Conservation (phyloP, 2,797 vertebrate genomes). For the Micromesistius poutassou region DNA sequence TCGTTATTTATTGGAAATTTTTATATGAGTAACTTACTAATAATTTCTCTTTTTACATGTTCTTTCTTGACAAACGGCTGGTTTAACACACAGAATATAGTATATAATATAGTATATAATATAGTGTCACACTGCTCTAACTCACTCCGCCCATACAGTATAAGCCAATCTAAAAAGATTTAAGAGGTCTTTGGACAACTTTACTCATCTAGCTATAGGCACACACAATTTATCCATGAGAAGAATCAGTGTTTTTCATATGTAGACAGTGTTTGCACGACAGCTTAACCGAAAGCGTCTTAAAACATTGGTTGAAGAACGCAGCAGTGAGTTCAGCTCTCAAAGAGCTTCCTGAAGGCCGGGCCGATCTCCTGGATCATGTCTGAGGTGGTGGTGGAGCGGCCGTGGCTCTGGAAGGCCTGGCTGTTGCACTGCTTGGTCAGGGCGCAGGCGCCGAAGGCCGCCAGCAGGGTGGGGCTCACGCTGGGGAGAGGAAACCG, state of each 20-base stretch:
- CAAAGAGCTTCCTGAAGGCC: slow-evolving; percentile 89
- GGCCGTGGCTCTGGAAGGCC: slow-evolving; percentile 87
- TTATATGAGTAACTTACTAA: neutral
- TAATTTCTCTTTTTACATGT: neutral
- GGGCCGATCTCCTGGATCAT: slow-evolving; percentile 92
- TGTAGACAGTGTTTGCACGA: neutral
- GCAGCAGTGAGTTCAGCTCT: slow-evolving; percentile 76
- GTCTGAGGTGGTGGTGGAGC: slow-evolving; percentile 90
- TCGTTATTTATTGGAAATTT: neutral
- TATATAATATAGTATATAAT: neutral
- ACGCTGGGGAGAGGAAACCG: slow-evolving; percentile 62
- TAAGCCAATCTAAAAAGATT: neutral
- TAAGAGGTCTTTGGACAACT: neutral
- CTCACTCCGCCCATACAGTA: slow-evolving; percentile 1
- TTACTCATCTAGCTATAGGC: slow-evolving; percentile 1
- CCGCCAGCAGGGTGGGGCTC: slow-evolving; percentile 88
- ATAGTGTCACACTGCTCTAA: neutral
- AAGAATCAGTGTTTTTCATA: neutral
- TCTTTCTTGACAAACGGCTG: neutral
- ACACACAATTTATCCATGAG: neutral
- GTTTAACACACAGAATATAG: neutral
- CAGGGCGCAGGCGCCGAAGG: slow-evolving; percentile 87
- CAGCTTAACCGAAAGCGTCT: neutral
- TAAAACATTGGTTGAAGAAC: neutral
- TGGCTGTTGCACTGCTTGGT: slow-evolving; percentile 91